phyloP scores from a whole-genome alignment of 2,888 invertebrate genomes.

The Ormyrus pomaceus region DNA sequence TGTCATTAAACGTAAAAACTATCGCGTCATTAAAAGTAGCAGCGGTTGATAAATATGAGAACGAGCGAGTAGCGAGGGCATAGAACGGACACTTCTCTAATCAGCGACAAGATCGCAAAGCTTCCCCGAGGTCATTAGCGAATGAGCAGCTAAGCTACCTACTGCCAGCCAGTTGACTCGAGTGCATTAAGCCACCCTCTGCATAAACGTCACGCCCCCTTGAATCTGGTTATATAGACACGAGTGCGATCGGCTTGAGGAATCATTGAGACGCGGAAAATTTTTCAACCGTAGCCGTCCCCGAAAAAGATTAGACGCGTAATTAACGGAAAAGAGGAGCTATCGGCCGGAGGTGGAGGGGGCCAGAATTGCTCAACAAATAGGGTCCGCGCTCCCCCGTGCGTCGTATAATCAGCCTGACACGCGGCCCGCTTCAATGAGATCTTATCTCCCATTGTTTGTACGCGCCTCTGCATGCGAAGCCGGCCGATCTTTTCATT shows the following conservation, averaged over 20 bases:
- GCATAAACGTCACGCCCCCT: no score
- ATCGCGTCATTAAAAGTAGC: no score
- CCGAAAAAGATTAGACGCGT: no score
- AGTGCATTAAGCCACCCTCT: neutral
- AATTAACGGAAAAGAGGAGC: no score
- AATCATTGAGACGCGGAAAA: no score
- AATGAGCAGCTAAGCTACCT: constrained; percentile 1
- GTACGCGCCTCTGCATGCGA: neutral
- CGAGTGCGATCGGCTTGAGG: no score
- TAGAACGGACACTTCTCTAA: constrained; percentile 41
- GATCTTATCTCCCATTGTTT: constrained; percentile 38
- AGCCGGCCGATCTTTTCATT: constrained; percentile 46
- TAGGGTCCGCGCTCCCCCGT: constrained; percentile 42
- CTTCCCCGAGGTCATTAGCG: constrained; percentile 42
- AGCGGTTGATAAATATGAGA: neutral
- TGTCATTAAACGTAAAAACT: no score
- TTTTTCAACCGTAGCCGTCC: no score
- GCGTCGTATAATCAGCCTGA: constrained; percentile 49
- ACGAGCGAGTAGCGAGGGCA: neutral
- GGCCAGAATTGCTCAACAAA: constrained; percentile 35
- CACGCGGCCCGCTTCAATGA: constrained; percentile 30
- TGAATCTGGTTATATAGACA: no score
- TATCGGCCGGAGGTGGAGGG: neutral
- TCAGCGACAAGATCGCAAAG: constrained; percentile 48
- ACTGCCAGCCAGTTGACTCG: no score